Conservation (phyloP, 2,888 invertebrate genomes). For the Dolomedes plantarius region DNA sequence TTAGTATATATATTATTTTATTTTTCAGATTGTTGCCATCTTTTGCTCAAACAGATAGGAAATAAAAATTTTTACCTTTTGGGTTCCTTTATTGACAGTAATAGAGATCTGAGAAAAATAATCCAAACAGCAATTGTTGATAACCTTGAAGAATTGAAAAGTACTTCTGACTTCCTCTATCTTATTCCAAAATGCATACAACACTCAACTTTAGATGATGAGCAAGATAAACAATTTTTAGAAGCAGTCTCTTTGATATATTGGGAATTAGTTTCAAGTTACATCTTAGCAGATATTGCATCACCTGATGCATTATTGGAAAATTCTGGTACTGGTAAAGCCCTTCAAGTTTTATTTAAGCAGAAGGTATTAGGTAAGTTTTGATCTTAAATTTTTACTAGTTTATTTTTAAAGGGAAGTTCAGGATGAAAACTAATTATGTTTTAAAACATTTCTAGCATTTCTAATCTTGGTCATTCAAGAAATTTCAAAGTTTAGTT, state of each 20-base stretch:
- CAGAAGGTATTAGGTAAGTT: slow-evolving; percentile 29
- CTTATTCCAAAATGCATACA: slow-evolving; percentile 38
- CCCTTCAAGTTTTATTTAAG: slow-evolving; percentile 10
- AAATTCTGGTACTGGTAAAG: slow-evolving; percentile 21
- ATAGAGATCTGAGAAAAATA: slow-evolving; percentile 2
- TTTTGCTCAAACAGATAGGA: slow-evolving; percentile 26
- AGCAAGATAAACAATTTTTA: slow-evolving; percentile 22
- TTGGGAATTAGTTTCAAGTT: slow-evolving; percentile 8
- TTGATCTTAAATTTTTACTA: neutral
- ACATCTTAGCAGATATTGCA: neutral
- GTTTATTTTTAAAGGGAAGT: too few species aligned
- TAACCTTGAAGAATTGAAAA: slow-evolving; percentile 4
- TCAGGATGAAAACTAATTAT: too few species aligned
- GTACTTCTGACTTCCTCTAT: slow-evolving; percentile 17
- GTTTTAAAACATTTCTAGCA: too few species aligned
- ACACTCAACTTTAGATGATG: neutral
- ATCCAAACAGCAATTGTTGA: slow-evolving; percentile 17
- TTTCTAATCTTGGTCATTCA: too few species aligned
- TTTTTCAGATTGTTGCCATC: slow-evolving; percentile 37
- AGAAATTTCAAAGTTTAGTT: too few species aligned
- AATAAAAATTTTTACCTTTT: slow-evolving; percentile 38
- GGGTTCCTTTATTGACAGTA: slow-evolving; percentile 24
- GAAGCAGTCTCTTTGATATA: slow-evolving; percentile 12
- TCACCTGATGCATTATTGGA: neutral
- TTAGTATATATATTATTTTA: too few species aligned